Evolutionary conservation across 2,888 invertebrate genomes (phyloP), one percentile per base, ranked within the genome.

Genomic region (Phasia obesa): DNA sequence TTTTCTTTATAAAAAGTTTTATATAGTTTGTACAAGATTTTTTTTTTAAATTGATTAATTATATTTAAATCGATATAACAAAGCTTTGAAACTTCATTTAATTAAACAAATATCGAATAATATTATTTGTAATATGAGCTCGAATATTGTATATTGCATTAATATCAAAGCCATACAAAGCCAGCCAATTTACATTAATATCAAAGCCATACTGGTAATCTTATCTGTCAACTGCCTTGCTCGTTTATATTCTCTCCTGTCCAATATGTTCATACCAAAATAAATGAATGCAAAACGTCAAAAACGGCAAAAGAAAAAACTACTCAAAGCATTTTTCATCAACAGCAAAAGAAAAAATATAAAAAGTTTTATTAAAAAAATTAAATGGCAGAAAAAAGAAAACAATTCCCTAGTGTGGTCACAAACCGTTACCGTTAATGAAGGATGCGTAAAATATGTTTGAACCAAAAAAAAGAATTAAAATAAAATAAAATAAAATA

Each of bases 141-240:
- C 7, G 17, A n/a, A 19, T 31, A 44, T 27, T 27, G 19, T 38
- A 38, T 21, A 49, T 49, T 53, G 44, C 60, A n/a, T n/a, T n/a
- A n/a, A n/a, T n/a, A n/a, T n/a, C n/a, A n/a, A n/a, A n/a, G n/a
- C n/a, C n/a, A n/a, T n/a, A n/a, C n/a, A n/a, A n/a, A n/a, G n/a
- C n/a, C n/a, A n/a, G 79, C 76, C 83, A 83, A 79, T 83, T 83
- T 71, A 75, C 65, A 83, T 83, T 79, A 83, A 76, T 79, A 55
- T 83, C 79, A 83, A 71, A 81, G 71, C 62, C 69, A 80, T 67
- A 49, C 49, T 76, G 71, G 81, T 81, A 78, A 80, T 74, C 77
- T 84, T 70, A 74, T 76, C 79, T 84, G 84, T 81, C 81, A 84
- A 59, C 62, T 77, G 60, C 73, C 73, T 62, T 77, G 62, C 77